Evolutionary conservation across 2,888 invertebrate genomes (phyloP), one percentile per base, ranked within the genome.

Genomic region (Abscondita cerata): DNA sequence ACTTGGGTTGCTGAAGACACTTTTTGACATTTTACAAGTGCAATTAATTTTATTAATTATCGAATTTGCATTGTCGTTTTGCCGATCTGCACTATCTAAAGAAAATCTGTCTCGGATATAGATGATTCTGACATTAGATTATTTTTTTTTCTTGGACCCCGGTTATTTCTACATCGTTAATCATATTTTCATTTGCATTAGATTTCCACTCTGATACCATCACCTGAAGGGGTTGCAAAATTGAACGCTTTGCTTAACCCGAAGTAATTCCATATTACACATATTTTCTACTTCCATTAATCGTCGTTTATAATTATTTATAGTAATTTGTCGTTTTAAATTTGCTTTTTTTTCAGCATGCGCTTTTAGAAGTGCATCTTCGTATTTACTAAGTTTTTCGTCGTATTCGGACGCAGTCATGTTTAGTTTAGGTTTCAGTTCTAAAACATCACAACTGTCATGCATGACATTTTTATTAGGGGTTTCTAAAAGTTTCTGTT

Each of bases 201-300:
- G 52, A 40, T 38, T 70, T 70, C 81, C 81, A 81, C 59, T 80
- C 77, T 0, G 78, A 75, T 1, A 73, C 77, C 53, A 81, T 80
- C 52, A 75, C 71, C 52, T 78, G 76, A 13, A 82, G 66, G 0
- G 80, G 77, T 56, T 81, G 77, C 41, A 82, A 66, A 51, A 73
- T 46, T 75, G 76, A 0, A 80, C 77, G 57, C 73, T 80, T 59
- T 79, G 76, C 52, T 75, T 76, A 13, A 82, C 79, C 50, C 77
- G 74, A 31, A 77, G 69, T 46, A 82, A 64, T 65, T 82, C 81
- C 59, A 80, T 70, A 66, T 80, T 78, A 57, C 81, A 81, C 71
- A 82, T 75, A 48, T 77, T 80, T 67, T 82, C 81, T 2, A 81
- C 78, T 65, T 82, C 81, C 11, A 77, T 58, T 18, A 82, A 63